Evolutionary conservation across 2,888 invertebrate genomes (phyloP), one percentile per base, ranked within the genome.

Genomic region (Dasypogon diadema): DNA sequence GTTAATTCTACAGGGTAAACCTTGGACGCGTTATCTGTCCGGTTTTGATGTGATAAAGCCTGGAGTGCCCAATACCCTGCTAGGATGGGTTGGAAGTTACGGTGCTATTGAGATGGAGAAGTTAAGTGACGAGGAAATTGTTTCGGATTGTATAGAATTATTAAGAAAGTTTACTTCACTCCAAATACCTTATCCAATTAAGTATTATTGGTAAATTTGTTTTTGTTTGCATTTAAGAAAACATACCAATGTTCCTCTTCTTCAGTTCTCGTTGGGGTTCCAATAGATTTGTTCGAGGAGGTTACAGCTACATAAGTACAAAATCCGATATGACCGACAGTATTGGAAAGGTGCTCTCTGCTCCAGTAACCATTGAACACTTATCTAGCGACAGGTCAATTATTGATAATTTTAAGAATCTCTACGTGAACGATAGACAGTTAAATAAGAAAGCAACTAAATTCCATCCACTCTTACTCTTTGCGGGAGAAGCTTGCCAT

Each of bases 401-500:
- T 22, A 68, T 51, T 74, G 22, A 18, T 8, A 34, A 55, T 30
- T 56, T 60, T 21, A 21, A n/a, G 21, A 24, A 65, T 26, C 21
- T 72, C 30, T 46, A 18, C 58, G 26, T 65, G 54, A 70, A 70
- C 21, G 34, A 54, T 51, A 6, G 21, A 51, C 2, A 6, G 14
- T 24, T 2, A 5, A 8, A 55, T 75, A 24, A 42, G 30, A 74
- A 74, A 73, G 10, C n/a, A 12, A 70, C 18, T n/a, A 21, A 37
- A 34, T 14, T 30, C 37, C 26, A 37, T 74, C 90, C 90, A 6
- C 83, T 88, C 75, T 82, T 92, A 74, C 81, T 90, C 78, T 87
- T 92, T 73, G 91, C 91, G 70, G 92, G 92, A 21, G 92, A 92
- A 85, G 91, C 91, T 2, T 87, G 89, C 14, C 89, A 89, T 80